A percentile compares a stretch with the other conserved stretches of the same genome.
Evolutionary conservation across 1,140 invertebrate genomes (phyloP).

Genomic region (Lasaia peninsularis): DNA sequence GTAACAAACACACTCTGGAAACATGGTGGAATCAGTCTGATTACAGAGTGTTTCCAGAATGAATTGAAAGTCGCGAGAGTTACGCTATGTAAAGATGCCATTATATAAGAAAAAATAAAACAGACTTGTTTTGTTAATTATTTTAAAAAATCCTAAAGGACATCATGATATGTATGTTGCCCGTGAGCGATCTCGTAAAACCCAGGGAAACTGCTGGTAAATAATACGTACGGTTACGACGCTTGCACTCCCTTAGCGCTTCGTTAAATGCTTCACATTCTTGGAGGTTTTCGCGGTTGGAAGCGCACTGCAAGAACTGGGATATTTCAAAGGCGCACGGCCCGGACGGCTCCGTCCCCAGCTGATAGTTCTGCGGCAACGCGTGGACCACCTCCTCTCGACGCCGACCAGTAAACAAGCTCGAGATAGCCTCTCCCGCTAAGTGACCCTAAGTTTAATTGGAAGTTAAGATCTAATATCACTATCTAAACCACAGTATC

Average conservation of each 20-base stretch:
- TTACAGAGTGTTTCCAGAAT: no score
- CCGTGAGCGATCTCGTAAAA: no score
- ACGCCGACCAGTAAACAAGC: conserved; percentile 85
- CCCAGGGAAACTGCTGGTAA: not conserved
- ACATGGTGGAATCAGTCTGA: no score
- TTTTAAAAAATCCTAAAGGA: no score
- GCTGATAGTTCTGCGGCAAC: conserved; percentile 52
- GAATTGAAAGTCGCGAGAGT: no score
- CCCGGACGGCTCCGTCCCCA: conserved; percentile 47
- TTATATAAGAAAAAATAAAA: no score
- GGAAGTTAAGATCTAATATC: not conserved
- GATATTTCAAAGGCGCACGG: conserved; percentile 65
- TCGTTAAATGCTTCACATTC: conserved; percentile 60
- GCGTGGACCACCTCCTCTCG: conserved; percentile 71
- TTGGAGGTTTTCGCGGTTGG: conserved; percentile 44
- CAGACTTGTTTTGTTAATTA: no score
- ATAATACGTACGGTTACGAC: conserved; percentile 45
- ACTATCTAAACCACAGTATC: no score
- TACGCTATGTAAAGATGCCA: no score
- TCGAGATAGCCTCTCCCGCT: conserved; percentile 88
- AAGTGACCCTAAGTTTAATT: conserved; percentile 82
- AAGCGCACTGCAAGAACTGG: conserved; percentile 59
- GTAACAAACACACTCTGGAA: no score
- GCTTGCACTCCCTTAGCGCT: conserved; percentile 58
- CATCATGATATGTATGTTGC: no score